Base-by-base conservation (phyloP, 2,888 invertebrate genomes). In the Drepanosiphum platanoidis region DNA sequence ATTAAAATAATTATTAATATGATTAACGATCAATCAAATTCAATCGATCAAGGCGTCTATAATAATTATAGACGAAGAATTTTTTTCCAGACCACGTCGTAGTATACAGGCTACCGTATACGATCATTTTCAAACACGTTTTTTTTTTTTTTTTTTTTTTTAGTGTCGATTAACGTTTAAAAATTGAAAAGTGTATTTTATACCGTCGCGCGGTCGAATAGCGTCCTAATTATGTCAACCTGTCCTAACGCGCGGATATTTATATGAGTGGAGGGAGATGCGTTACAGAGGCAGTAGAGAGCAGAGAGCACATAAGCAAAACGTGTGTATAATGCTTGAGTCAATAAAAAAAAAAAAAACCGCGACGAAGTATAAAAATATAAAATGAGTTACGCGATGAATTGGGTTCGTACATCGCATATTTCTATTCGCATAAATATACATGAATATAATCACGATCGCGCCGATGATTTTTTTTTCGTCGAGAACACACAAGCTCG, bases 141-240 rank as follows among this genome's bases (percentile, higher is more conserved):
- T 52, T 5, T 3, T 52, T 52, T 64, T 64, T 68, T 34, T 68
- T 34, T 18, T 68, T 27, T 34, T 68, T 68, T 68, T 68, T 34
- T 68, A 32, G 22, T 70, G n/a, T n/a, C n/a, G n/a, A n/a, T n/a
- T n/a, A n/a, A n/a, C n/a, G n/a, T n/a, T n/a, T n/a, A n/a, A n/a
- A n/a, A n/a, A n/a, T n/a, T n/a, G n/a, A n/a, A n/a, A n/a, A n/a
- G n/a, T n/a, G n/a, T n/a, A n/a, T n/a, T n/a, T n/a, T n/a, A n/a
- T n/a, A n/a, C n/a, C n/a, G n/a, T n/a, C n/a, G n/a, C 22, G 22
- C 18, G 22, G 9, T 70, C 61, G 27, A 27, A 61, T 61, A 9
- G 30, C n/a, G 27, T 13, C 64, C 64, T 64, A 36, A 70, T 34
- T 70, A 68, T 68, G 34, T 68, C 68, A 68, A 68, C 68, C 3